A percentile compares a stretch with the other conserved stretches of the same genome.
phyloP scores from a whole-genome alignment of 53 echinoderm and acorn worm species.

The Echinarachnius parma region DNA sequence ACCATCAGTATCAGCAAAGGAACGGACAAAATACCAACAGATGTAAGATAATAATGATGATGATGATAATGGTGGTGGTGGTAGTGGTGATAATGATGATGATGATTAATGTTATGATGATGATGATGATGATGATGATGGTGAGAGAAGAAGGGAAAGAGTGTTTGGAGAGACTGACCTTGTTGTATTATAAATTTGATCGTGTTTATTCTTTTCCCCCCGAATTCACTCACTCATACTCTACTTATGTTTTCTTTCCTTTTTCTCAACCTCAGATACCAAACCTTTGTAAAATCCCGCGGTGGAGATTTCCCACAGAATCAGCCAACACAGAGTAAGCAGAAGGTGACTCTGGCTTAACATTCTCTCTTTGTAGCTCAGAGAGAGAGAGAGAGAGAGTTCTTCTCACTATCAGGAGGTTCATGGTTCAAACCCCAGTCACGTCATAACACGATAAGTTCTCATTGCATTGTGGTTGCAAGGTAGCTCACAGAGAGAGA shows the following conservation, averaged over 20 bases:
- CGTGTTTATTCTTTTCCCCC: too few species aligned
- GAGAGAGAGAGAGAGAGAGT: background rate
- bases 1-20: constrained; percentile 80
- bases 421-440: background rate
- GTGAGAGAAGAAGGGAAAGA: too few species aligned
- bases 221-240: too few species aligned
- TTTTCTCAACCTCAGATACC: constrained; percentile 80
- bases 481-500: too few species aligned
- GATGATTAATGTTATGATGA: background rate
- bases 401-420: background rate
- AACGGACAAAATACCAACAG: constrained; percentile 71
- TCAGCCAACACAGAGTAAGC: background rate
- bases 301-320: constrained; percentile 78
- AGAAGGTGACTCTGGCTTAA: constrained; percentile 42
- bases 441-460: background rate
- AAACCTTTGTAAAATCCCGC: constrained; percentile 80
- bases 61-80: background rate
- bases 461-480: background rate
- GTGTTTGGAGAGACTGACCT: background rate
- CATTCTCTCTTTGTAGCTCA: background rate
- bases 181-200: background rate
- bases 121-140: background rate
- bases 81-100: background rate
- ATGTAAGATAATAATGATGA: constrained; percentile 59
- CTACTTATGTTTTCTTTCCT: too few species aligned